These are phyloP conservation scores for Xylota segnis DNA, from an alignment of 2,888 invertebrate species.

Conservation along the genomic window DNA sequence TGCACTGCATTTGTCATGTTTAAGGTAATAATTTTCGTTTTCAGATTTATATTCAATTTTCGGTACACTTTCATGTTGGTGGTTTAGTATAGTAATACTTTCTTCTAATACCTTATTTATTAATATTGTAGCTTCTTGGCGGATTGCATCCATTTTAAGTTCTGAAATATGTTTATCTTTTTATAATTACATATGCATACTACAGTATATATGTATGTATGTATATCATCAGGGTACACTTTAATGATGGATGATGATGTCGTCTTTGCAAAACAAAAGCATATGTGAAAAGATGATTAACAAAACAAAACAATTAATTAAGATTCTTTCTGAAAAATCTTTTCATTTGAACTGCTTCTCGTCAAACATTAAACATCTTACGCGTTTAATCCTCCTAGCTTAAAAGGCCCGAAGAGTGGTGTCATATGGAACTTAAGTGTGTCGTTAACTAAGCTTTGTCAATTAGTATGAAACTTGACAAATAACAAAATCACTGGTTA, in stretches of 20 bases:
- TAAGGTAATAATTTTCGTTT: slow-evolving; percentile 74
- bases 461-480: too few species aligned
- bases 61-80: slow-evolving; percentile 77
- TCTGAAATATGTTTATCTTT: slow-evolving; percentile 58
- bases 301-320: too few species aligned
- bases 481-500: too few species aligned
- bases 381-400: too few species aligned
- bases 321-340: too few species aligned
- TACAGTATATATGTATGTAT: too few species aligned
- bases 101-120: slow-evolving; percentile 84
- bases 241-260: slow-evolving; percentile 5
- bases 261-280: neutral
- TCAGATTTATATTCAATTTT: slow-evolving; percentile 47
- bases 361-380: too few species aligned
- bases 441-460: too few species aligned
- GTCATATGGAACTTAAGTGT: too few species aligned
- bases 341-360: too few species aligned
- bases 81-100: slow-evolving; percentile 82
- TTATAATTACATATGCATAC: neutral
- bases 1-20: slow-evolving; percentile 81
- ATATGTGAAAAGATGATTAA: neutral
- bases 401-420: too few species aligned
- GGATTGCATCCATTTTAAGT: slow-evolving; percentile 78
- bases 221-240: neutral
- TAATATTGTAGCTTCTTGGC: slow-evolving; percentile 83